Conservation (phyloP, 2,888 invertebrate species). For the Marronus borbonicus region DNA sequence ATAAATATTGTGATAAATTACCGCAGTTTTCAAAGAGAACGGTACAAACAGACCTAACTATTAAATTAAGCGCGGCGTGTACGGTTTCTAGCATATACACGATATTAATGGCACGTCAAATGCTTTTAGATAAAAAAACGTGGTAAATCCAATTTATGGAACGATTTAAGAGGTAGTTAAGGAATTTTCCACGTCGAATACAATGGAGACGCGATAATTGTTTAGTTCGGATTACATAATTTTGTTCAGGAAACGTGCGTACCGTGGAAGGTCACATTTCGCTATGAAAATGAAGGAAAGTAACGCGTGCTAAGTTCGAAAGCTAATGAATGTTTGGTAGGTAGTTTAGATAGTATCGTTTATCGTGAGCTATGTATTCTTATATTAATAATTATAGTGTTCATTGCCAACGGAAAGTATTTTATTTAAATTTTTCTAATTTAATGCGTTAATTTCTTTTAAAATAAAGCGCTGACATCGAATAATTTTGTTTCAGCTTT, state of each 20-base stretch:
- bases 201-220: background rate
- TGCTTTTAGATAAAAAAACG: too few relatives aligned
- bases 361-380: background rate
- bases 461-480: background rate
- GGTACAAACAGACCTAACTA: too few relatives aligned
- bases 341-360: background rate
- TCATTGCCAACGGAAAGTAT: background rate
- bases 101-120: too few relatives aligned
- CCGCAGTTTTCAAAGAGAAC: too few relatives aligned
- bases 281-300: background rate
- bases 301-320: background rate
- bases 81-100: too few relatives aligned
- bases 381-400: background rate
- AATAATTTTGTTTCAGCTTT: conserved; percentile 74
- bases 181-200: background rate
- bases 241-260: background rate
- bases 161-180: conserved; percentile 2
- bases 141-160: background rate
- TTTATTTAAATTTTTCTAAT: too few relatives aligned
- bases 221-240: background rate
- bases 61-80: too few relatives aligned
- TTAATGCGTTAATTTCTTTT: background rate
- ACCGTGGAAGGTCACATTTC: background rate
- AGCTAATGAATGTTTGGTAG: background rate
- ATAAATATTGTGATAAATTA: too few relatives aligned